Evolutionary conservation across 2,797 vertebrate genomes (phyloP).

Genomic region (Schizopygopsis malacanthus): DNA sequence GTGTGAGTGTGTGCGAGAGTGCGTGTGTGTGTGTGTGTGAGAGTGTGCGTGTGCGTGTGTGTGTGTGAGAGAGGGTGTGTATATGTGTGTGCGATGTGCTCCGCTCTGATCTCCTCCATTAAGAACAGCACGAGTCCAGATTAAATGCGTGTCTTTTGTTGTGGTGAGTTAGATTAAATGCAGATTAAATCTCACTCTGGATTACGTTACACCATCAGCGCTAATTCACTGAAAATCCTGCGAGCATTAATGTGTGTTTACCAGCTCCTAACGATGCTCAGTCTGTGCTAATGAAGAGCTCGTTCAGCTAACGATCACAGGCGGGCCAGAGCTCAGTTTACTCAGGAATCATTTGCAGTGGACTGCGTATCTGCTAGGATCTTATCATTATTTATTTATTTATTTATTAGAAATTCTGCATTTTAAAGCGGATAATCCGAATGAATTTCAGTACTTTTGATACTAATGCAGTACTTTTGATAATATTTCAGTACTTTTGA

Average conservation of each 20-base stretch:
- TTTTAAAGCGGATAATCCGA: too few relatives aligned
- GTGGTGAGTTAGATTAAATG: neutral
- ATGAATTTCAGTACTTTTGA: too few relatives aligned
- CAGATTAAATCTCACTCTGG: constrained; percentile 18
- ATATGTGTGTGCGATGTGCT: neutral
- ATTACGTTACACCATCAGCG: neutral
- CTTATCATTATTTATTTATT: too few relatives aligned
- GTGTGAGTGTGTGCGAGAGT: too few relatives aligned
- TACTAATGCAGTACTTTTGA: too few relatives aligned
- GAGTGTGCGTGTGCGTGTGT: too few relatives aligned
- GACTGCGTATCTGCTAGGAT: neutral
- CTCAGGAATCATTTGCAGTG: neutral
- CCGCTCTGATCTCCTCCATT: neutral
- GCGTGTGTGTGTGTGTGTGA: too few relatives aligned
- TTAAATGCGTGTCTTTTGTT: neutral
- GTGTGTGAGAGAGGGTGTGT: too few relatives aligned
- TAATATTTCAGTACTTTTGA: too few relatives aligned
- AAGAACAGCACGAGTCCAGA: neutral
- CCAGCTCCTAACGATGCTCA: too few relatives aligned
- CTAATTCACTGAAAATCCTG: constrained; percentile 4
- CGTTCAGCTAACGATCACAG: neutral
- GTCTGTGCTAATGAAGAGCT: neutral
- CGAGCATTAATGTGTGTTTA: too few relatives aligned
- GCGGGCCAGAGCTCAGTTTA: neutral
- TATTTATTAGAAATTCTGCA: too few relatives aligned